These are phyloP conservation scores for Tolypeutes matacus DNA, from an alignment of 2,797 vertebrate genomes.

Conservation along the genomic window DNA sequence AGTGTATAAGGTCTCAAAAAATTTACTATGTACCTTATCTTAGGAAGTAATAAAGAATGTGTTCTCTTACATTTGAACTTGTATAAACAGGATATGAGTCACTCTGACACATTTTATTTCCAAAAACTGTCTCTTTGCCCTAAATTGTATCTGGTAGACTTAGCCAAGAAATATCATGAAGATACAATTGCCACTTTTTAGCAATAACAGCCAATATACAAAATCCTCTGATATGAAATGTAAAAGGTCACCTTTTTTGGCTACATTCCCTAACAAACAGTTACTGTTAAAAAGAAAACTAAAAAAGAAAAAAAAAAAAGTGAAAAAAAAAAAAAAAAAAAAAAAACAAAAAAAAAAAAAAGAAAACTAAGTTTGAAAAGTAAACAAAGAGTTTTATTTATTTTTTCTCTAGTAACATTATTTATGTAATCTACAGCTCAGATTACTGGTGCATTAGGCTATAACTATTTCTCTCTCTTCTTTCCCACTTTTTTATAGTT, in stretches of 20 bases:
- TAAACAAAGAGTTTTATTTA: neutral
- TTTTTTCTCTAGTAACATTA: neutral
- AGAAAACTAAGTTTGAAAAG: conserved; percentile 30
- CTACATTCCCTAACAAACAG: neutral
- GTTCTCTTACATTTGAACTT: neutral
- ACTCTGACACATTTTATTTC: conserved; percentile 46
- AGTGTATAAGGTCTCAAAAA: neutral
- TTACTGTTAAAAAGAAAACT: neutral
- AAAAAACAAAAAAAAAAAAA: too few species aligned
- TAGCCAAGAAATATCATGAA: conserved; percentile 60
- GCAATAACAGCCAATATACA: neutral
- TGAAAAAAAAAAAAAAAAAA: too few species aligned
- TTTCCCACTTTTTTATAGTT: neutral
- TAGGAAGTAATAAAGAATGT: conserved; percentile 40
- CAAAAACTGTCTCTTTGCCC: conserved; percentile 54
- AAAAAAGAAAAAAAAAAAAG: too few species aligned
- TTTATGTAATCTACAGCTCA: conserved; percentile 42
- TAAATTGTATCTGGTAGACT: conserved; percentile 28
- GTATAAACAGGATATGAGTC: conserved; percentile 64
- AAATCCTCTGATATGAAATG: conserved; percentile 13
- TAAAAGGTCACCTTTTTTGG: neutral
- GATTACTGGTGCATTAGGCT: neutral
- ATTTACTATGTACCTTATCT: conserved; percentile 25
- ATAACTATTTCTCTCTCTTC: neutral
- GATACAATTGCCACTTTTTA: neutral